phyloP scores from a whole-genome alignment of 2,888 invertebrate genomes.

The Pseudoips prasinana region DNA sequence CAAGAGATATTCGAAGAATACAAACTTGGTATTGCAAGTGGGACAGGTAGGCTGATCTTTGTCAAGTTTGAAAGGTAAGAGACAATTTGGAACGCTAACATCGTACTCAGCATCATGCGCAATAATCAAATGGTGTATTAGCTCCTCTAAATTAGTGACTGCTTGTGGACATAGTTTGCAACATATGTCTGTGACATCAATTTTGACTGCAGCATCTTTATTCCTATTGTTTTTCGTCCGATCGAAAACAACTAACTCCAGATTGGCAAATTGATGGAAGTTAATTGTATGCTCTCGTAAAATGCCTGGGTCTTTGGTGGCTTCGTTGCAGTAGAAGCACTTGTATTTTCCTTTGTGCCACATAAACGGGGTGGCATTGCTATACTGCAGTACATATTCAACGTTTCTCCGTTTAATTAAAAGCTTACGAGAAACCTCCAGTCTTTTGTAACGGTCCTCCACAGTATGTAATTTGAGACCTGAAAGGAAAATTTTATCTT shows the following conservation, averaged over 20 bases:
- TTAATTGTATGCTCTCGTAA: slow-evolving; percentile 58
- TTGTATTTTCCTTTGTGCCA: slow-evolving; percentile 70
- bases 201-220: slow-evolving; percentile 72
- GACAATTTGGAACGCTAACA: slow-evolving; percentile 64
- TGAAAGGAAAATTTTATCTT: slow-evolving; percentile 61
- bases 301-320: slow-evolving; percentile 57
- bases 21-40: slow-evolving; percentile 68
- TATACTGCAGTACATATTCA: slow-evolving; percentile 69
- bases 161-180: slow-evolving; percentile 61
- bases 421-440: slow-evolving; percentile 61
- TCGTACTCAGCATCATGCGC: slow-evolving; percentile 74
- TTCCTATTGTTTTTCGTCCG: slow-evolving; percentile 69
- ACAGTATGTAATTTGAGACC: slow-evolving; percentile 60
- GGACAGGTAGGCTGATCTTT: slow-evolving; percentile 66
- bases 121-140: slow-evolving; percentile 70
- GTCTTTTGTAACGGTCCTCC: slow-evolving; percentile 72
- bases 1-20: slow-evolving; percentile 68
- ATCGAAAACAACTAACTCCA: slow-evolving; percentile 64
- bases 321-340: slow-evolving; percentile 69
- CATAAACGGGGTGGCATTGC: slow-evolving; percentile 69
- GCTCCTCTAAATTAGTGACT: slow-evolving; percentile 57
- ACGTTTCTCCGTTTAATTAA: slow-evolving; percentile 65
- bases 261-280: slow-evolving; percentile 57
- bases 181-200: slow-evolving; percentile 61
- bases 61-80: slow-evolving; percentile 67